Conservation (phyloP, 2,113 vertebrate genomes). For the Coptodon rendalli region DNA sequence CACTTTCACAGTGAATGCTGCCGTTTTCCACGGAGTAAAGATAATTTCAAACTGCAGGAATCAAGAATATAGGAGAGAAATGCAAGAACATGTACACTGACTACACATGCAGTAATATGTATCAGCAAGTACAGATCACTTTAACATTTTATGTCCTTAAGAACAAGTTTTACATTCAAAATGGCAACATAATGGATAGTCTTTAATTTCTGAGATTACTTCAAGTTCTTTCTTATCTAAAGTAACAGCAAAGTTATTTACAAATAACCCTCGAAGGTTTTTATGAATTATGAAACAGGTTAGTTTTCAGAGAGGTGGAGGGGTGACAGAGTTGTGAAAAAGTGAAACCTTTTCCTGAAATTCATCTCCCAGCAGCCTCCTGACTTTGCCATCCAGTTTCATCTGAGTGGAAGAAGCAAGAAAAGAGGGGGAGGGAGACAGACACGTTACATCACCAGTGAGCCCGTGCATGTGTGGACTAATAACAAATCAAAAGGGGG, state of each 20-base stretch:
- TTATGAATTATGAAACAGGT: not conserved
- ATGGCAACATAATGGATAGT: not conserved
- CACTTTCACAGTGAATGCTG: not conserved
- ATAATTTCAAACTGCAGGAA: accelerated
- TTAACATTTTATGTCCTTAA: not conserved
- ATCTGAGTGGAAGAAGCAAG: slow-evolving; percentile 66
- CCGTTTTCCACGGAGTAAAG: accelerated
- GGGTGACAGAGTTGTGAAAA: not conserved
- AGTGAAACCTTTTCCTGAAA: slow-evolving; percentile 81
- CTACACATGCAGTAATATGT: accelerated
- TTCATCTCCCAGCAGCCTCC: slow-evolving; percentile 78
- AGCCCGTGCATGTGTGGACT: slow-evolving; percentile 21
- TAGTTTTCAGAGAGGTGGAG: not conserved
- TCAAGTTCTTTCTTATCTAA: not conserved
- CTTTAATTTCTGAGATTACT: not conserved
- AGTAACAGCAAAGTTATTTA: not conserved
- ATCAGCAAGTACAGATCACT: not conserved
- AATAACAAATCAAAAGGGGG: not conserved
- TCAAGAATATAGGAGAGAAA: not conserved
- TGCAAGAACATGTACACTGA: not conserved
- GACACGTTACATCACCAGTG: slow-evolving; percentile 49
- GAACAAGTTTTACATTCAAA: not conserved
- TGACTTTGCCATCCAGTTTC: slow-evolving; percentile 80
- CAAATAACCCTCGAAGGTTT: not conserved
- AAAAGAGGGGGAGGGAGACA: slow-evolving; percentile 9